Base-by-base conservation (phyloP, 2,888 invertebrate genomes). In the Pseudococcus viburni region DNA sequence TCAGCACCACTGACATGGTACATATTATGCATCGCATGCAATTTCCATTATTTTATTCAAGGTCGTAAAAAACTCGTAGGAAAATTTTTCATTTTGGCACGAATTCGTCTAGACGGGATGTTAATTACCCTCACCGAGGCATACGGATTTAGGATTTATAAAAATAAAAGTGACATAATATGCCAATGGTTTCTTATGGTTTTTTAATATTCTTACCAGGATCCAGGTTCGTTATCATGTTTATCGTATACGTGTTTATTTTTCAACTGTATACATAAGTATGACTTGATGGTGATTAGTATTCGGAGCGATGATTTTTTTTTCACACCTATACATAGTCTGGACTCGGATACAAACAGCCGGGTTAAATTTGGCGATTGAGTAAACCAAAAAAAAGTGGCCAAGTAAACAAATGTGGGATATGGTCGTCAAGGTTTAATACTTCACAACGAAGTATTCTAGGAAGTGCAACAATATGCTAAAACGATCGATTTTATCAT, bases 141-240 rank as follows among this genome's bases (percentile, higher is more conserved):
- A 80, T 42, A 33, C 26, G 26, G 26, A 33, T 33, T 33, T 33
- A 33, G 26, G 26, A 33, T 33, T 33, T 33, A 33, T 42, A 46
- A 80, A 80, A 80, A 80, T 80, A 80, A 46, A 42, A 26, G n/a
- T 80, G 80, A 80, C 80, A 80, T 80, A 80, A 80, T 80, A 12
- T 46, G 33, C 17, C 39, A n/a, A 19, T 42, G 1, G 42, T 3
- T 46, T 59, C 11, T 59, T 19, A 7, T 19, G 59, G 26, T 33
- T 19, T 59, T 59, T 80, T 80, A 80, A 80, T 80, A 42, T 80
- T 80, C 80, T 17, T n/a, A n/a, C 80, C 42, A 73, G 33, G 46
- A 80, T 80, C 22, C 42, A 19, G 17, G 80, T 80, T 80, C n/a
- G 80, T 80, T 80, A 80, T 80, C 39, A 19, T 80, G 80, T 80